Conservation (phyloP, 2,888 invertebrate species). For the Andrena chrysosceles region DNA sequence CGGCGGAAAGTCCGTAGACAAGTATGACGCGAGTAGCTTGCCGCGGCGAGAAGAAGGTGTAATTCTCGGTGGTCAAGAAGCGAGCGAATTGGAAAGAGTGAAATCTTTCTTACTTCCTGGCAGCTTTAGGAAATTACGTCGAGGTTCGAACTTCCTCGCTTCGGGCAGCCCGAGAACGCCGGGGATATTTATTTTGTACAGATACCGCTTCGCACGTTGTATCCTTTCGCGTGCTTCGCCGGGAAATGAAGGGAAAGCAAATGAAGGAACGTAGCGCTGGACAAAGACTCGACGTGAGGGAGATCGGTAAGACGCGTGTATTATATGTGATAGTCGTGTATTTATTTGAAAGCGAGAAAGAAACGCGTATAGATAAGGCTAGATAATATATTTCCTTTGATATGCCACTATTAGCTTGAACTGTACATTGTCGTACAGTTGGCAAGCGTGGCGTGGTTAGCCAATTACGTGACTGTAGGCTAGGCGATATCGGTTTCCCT, state of each 20-base stretch:
- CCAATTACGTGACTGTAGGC: slow-evolving; percentile 61
- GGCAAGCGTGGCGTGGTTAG: slow-evolving; percentile 71
- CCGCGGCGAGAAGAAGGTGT: background rate
- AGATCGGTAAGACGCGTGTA: slow-evolving; percentile 67
- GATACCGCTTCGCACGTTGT: slow-evolving; percentile 22
- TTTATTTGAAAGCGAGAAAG: slow-evolving; percentile 79
- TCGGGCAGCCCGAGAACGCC: slow-evolving; percentile 21
- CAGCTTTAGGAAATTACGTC: slow-evolving; percentile 62
- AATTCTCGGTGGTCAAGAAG: slow-evolving; percentile 4
- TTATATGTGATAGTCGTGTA: slow-evolving; percentile 80
- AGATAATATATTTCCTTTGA: slow-evolving; percentile 55
- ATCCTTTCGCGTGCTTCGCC: slow-evolving; percentile 30
- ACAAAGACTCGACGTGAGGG: slow-evolving; percentile 26
- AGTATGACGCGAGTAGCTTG: slow-evolving; percentile 31
- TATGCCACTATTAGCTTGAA: slow-evolving; percentile 47
- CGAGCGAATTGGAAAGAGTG: slow-evolving; percentile 41
- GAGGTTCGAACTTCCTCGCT: slow-evolving; percentile 23
- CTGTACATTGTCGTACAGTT: slow-evolving; percentile 74
- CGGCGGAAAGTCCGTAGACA: background rate
- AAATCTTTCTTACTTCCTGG: slow-evolving; percentile 60
- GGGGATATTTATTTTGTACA: slow-evolving; percentile 66
- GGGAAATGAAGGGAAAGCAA: background rate
- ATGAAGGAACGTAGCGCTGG: background rate
- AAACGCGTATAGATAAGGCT: slow-evolving; percentile 74
- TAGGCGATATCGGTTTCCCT: slow-evolving; percentile 53